phyloP scores from a whole-genome alignment of 2,797 vertebrate species.

The Parauchenoglanis punctatus region DNA sequence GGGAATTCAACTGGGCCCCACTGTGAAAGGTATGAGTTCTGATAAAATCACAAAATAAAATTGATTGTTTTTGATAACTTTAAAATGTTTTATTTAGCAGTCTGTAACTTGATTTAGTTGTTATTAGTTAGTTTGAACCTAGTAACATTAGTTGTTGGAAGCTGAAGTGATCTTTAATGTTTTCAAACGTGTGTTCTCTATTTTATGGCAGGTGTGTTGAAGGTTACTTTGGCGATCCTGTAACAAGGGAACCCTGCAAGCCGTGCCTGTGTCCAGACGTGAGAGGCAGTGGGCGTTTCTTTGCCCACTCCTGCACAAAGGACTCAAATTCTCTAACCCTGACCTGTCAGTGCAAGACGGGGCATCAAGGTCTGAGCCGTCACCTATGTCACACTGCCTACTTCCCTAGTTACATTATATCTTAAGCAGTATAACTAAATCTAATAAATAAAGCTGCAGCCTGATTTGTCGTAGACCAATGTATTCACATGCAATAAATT shows the following conservation, averaged over 20 bases:
- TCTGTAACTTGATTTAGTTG: too few species aligned
- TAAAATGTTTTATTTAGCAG: not conserved
- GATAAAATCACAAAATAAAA: not conserved
- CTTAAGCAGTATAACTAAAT: not conserved
- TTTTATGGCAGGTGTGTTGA: constrained; percentile 76
- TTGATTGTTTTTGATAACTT: not conserved
- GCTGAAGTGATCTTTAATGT: not conserved
- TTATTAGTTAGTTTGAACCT: too few species aligned
- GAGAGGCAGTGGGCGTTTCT: constrained; percentile 77
- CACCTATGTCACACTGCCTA: not conserved
- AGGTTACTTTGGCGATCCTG: constrained; percentile 82
- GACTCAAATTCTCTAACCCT: constrained; percentile 69
- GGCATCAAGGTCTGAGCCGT: constrained; percentile 77
- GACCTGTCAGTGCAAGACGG: constrained; percentile 77
- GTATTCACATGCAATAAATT: not conserved
- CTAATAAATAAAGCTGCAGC: not conserved
- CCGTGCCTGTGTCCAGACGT: constrained; percentile 83
- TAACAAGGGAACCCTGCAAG: constrained; percentile 70
- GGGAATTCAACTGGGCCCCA: constrained; percentile 71
- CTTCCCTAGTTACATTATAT: not conserved
- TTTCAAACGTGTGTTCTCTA: not conserved
- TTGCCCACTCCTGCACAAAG: constrained; percentile 81
- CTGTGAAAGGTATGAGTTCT: constrained; percentile 77
- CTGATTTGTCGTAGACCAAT: not conserved
- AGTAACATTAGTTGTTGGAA: not conserved